These are phyloP conservation scores for Vanessa cardui DNA, from an alignment of 2,888 invertebrate species.

Conservation along the genomic window DNA sequence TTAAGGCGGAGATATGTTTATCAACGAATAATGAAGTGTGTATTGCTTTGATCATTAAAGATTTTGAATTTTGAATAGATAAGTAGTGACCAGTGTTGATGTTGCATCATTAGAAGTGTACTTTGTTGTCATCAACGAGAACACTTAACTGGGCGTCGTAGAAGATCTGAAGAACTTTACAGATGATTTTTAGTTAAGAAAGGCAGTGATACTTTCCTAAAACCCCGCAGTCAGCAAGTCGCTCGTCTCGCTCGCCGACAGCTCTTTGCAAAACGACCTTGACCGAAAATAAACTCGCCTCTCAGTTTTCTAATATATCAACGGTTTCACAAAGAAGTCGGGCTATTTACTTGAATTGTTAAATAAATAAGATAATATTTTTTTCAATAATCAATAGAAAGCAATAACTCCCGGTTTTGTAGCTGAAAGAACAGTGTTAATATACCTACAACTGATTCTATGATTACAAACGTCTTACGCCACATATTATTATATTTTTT, in stretches of 20 bases:
- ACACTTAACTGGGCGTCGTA: constrained; percentile 22
- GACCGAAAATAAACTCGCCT: constrained; percentile 26
- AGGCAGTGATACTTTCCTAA: constrained; percentile 23
- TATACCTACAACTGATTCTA: too few relatives aligned
- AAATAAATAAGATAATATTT: background rate
- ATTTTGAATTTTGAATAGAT: background rate
- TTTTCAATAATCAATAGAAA: too few relatives aligned
- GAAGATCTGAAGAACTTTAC: constrained; percentile 12
- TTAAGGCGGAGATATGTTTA: too few relatives aligned
- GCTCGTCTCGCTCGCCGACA: constrained; percentile 31
- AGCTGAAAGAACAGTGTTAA: too few relatives aligned
- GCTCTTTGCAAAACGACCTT: constrained; percentile 33
- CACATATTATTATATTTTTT: too few relatives aligned
- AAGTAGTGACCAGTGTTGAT: background rate
- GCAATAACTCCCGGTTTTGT: too few relatives aligned
- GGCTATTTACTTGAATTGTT: background rate
- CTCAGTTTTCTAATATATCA: constrained; percentile 22
- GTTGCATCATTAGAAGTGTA: constrained; percentile 14
- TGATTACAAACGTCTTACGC: too few relatives aligned
- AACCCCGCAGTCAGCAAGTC: constrained; percentile 31
- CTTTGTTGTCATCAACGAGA: constrained; percentile 27
- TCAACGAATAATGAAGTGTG: background rate
- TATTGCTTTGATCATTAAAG: background rate
- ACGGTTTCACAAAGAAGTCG: constrained; percentile 11
- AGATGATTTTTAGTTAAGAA: constrained; percentile 23